Conservation (phyloP, 2,113 vertebrate species). For the Anser brachyrhynchus region DNA sequence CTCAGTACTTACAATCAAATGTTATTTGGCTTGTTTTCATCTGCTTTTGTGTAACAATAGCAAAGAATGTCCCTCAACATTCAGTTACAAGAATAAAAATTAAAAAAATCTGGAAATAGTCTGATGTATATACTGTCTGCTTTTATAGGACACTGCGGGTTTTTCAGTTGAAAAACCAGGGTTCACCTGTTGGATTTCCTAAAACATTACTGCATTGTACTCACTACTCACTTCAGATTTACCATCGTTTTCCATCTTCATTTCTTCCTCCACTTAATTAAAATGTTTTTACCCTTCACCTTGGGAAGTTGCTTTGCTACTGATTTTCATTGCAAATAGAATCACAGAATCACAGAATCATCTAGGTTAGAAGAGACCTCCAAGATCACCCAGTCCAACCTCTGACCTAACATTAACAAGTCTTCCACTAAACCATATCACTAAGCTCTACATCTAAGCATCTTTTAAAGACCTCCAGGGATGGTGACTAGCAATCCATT, state of each 20-base stretch:
- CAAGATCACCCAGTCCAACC: too few relatives aligned
- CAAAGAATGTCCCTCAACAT: slow-evolving; percentile 18
- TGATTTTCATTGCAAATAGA: neutral
- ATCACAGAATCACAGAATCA: too few relatives aligned
- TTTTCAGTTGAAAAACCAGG: too few relatives aligned
- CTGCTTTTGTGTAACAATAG: neutral
- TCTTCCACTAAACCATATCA: too few relatives aligned
- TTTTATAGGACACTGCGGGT: neutral
- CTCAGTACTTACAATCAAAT: slow-evolving; percentile 7
- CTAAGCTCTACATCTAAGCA: too few relatives aligned
- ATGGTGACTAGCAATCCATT: neutral
- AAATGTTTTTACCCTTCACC: neutral
- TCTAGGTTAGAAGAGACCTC: too few relatives aligned
- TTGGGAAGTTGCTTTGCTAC: neutral
- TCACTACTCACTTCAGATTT: neutral
- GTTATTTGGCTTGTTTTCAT: neutral
- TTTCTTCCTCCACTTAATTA: neutral
- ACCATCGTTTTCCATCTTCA: neutral
- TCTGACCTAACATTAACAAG: too few relatives aligned
- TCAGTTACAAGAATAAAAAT: neutral
- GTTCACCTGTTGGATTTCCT: neutral
- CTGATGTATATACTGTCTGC: neutral
- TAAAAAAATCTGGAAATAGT: neutral
- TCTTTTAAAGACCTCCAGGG: too few relatives aligned
- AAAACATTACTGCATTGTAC: neutral